Base-by-base conservation (phyloP, 2,113 vertebrate species). In the Oncorhynchus mykiss region DNA sequence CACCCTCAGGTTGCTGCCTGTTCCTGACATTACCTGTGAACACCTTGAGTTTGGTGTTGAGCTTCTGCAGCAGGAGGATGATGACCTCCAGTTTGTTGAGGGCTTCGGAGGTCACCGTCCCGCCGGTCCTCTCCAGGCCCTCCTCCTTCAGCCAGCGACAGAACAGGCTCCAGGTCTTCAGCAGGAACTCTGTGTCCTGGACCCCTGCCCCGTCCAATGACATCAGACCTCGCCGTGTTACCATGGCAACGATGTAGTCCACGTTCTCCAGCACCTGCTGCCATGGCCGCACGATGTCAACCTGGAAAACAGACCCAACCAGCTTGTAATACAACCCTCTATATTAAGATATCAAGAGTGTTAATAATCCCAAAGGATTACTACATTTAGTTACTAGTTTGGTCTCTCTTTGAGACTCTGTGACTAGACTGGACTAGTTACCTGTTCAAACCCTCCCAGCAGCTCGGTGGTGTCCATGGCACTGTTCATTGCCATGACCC, bases 371-470 rank as follows among this genome's bases (percentile, higher is more conserved):
- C 34, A 34, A 34, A 34, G 6, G 34, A 34, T 22, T 22, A 62
- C 20, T 62, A 9, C 24, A 22, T 22, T 22, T 22, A 22, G 59
- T n/a, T n/a, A 3, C 18, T n/a, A 22, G 18, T 8, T 9, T n/a
- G 25, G 18, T 51, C 29, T 16, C 51, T 34, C 11, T 14, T 12
- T n/a, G 57, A 31, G 66, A 1, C 2, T 13, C 39, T 45, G 9
- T 11, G 9, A 45, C 8, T 45, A 45, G 51, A 54, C 14, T 54
- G 9, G 5, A 16, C 14, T 12, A 24, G 27, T 87, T 88, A 98
- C 98, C 96, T 99, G 98, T 68, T 99, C 97, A 82, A 99, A 99
- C 79, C 97, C 97, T 11, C 98, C 98, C 68, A 99, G 92, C 39
- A 99, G 94, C 73, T 99, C 98, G 0, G 96, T 99, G 39, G 97